Base-by-base conservation (phyloP, 2,113 vertebrate genomes). In the Pseudolaguvia tuberculata region DNA sequence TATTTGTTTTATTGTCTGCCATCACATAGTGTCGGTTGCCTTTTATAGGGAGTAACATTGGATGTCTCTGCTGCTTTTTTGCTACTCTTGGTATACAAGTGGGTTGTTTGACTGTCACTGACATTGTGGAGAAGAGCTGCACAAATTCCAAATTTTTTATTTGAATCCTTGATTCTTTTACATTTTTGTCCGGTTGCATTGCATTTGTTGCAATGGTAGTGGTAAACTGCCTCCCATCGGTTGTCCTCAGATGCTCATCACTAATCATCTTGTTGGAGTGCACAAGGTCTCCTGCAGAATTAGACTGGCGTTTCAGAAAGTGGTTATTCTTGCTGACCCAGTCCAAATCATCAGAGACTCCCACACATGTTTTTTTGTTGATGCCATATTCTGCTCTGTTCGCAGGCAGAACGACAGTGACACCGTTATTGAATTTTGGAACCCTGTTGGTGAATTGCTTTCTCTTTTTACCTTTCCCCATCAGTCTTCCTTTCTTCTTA, bases 261-360 rank as follows among this genome's bases (percentile, higher is more conserved):
- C 85, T 88, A 78, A 92, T 85, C 79, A 92, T 74, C 14, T 90
- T 83, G 42, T 89, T 92, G 70, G 83, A 89, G 0, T 80, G 74
- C 65, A 89, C 81, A 12, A 86, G 85, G 58, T 85, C 89, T 31
- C 82, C 79, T 11, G 75, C 80, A 1, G 78, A 51, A 63, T 87
- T 85, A 0, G 85, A 68, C 52, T 80, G 77, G 21, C 11, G 78
- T 73, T 82, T 83, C 55, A 58, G 75, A 0, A 72, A 77, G 69
- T 55, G 78, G 70, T 53, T 39, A 14, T 68, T 78, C 70, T 58
- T 76, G 1, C 70, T 77, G 2, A 73, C 81, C 76, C 25, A 82
- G 58, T 82, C 70, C 0, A 25, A 79, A 42, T 72, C 78, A 18
- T 70, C 70, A 0, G 82, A 57, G 20, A 85, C 80, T 0, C 62